A percentile compares a stretch with the other conserved stretches of the same genome.
Evolutionary conservation across 2,113 vertebrate species (phyloP).

Genomic region (Pseudopodoces humilis): DNA sequence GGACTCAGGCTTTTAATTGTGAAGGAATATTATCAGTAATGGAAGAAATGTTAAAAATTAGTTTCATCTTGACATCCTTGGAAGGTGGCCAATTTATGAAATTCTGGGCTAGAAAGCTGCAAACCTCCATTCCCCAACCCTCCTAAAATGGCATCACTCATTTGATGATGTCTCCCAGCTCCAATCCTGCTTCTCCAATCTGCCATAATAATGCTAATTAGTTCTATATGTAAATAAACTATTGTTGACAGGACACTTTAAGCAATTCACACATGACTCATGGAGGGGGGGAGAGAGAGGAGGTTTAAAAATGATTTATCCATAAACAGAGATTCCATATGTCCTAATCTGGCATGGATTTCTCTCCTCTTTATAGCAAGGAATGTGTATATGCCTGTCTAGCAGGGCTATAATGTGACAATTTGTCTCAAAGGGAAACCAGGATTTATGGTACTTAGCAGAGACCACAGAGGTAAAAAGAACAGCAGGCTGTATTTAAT

Average conservation of each 20-base stretch:
- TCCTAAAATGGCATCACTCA: conserved; percentile 28
- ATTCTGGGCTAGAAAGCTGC: not conserved
- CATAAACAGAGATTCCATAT: conserved; percentile 66
- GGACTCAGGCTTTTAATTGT: not conserved
- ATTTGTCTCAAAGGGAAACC: conserved; percentile 29
- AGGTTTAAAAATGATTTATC: conserved; percentile 60
- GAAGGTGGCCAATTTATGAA: not conserved
- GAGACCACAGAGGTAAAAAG: conserved; percentile 33
- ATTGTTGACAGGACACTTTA: conserved; percentile 60
- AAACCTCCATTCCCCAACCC: conserved; percentile 1
- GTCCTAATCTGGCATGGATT: conserved; percentile 55
- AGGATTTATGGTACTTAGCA: conserved; percentile 50
- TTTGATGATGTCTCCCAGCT: conserved; percentile 11
- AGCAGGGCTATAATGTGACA: conserved; percentile 51
- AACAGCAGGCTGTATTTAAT: conserved; percentile 37
- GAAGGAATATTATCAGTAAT: not conserved
- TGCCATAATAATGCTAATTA: conserved; percentile 46
- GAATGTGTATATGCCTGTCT: conserved; percentile 44
- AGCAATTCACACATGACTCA: conserved; percentile 27
- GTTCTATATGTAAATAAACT: conserved; percentile 69
- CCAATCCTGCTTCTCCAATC: conserved; percentile 11
- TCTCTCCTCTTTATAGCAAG: conserved; percentile 58
- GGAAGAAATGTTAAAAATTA: conserved; percentile 6
- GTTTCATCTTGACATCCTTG: conserved; percentile 13
- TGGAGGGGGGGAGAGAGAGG: not conserved